phyloP scores from a whole-genome alignment of 2,797 vertebrate genomes.

The Chelonia mydas region DNA sequence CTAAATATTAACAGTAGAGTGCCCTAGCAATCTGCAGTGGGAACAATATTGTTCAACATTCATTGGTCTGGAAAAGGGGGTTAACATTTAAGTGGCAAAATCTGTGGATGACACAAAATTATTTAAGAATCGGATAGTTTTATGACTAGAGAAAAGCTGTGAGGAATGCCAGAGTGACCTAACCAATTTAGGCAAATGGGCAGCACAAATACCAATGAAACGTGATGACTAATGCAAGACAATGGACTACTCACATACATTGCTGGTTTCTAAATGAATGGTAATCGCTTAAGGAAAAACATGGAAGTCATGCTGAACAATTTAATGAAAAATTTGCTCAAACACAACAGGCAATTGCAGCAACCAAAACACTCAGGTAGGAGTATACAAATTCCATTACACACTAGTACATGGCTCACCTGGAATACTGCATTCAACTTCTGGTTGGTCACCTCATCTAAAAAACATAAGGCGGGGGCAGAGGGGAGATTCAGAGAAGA shows the following conservation, averaged over 20 bases:
- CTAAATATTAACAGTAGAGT: neutral
- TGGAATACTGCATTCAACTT: neutral
- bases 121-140: neutral
- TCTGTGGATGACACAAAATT: neutral
- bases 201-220: constrained; percentile 31
- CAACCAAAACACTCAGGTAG: neutral
- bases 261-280: neutral
- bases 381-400: neutral
- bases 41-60: neutral
- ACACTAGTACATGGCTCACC: neutral
- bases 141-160: neutral
- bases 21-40: neutral
- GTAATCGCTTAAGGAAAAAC: neutral
- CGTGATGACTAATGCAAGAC: constrained; percentile 17
- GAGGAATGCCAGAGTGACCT: neutral
- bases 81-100: neutral
- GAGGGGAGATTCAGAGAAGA: neutral
- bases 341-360: constrained; percentile 1
- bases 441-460: neutral
- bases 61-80: constrained; percentile 8
- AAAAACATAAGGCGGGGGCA: rapidly evolving
- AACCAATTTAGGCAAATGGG: neutral
- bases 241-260: neutral
- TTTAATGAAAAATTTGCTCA: neutral
- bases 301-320: neutral